Conservation (phyloP, 2,113 vertebrate genomes). For the Crotophaga sulcirostris region DNA sequence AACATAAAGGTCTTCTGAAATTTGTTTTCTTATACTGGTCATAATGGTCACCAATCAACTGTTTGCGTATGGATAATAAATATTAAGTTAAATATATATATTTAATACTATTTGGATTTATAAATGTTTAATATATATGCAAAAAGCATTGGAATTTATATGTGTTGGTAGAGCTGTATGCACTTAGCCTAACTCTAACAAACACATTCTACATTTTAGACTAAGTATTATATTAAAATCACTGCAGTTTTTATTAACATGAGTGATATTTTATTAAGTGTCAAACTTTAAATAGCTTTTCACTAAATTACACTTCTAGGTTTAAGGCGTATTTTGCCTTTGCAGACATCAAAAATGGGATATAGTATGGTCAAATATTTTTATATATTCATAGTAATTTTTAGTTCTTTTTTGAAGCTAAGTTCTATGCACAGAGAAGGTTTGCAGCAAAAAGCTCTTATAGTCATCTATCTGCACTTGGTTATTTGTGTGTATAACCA, state of each 20-base stretch:
- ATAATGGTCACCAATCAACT: background rate
- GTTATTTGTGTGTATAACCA: background rate
- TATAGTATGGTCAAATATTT: background rate
- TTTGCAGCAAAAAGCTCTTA: background rate
- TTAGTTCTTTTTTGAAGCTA: background rate
- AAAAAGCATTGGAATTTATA: background rate
- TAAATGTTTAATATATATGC: background rate
- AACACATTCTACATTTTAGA: background rate
- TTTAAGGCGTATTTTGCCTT: background rate
- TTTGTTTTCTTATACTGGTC: background rate
- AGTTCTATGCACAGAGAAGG: background rate
- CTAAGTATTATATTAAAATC: background rate
- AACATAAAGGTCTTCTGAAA: background rate
- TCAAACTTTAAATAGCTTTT: background rate
- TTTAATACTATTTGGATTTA: background rate
- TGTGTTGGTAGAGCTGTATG: background rate
- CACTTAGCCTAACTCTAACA: background rate
- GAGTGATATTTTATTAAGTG: background rate
- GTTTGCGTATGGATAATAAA: background rate
- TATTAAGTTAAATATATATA: background rate
- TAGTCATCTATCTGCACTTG: background rate
- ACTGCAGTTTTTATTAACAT: background rate
- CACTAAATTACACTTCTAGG: background rate
- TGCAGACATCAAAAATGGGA: background rate
- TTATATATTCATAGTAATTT: background rate